phyloP scores from a whole-genome alignment of 2,113 vertebrate genomes.

The Scomber colias region DNA sequence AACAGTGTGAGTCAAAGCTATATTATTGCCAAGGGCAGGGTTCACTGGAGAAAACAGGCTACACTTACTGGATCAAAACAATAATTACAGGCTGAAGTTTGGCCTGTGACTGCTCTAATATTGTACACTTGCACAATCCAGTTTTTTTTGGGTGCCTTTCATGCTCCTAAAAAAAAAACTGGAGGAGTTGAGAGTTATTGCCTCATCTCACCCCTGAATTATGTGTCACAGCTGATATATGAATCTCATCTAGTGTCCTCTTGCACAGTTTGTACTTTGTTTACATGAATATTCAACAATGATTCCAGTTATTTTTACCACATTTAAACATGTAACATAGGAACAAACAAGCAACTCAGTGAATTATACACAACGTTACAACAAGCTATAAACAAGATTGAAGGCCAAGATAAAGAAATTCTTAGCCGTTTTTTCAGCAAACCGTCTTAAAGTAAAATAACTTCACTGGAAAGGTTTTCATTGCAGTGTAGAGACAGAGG shows the following conservation, averaged over 20 bases:
- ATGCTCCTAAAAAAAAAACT: not conserved
- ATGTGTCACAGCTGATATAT: conserved; percentile 3
- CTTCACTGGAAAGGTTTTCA: not conserved
- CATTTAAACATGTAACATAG: conserved; percentile 31
- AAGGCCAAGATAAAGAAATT: conserved; percentile 21
- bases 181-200: not conserved
- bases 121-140: not conserved
- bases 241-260: conserved; percentile 14
- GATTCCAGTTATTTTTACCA: conserved; percentile 25
- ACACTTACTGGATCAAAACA: conserved; percentile 20
- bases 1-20: conserved; percentile 45
- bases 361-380: conserved; percentile 17
- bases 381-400: conserved; percentile 34
- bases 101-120: conserved; percentile 11
- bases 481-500: not conserved
- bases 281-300: conserved; percentile 31
- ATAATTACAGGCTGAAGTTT: conserved; percentile 41
- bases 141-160: not conserved
- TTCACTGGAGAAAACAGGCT: conserved; percentile 18
- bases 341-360: conserved; percentile 21
- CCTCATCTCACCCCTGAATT: not conserved
- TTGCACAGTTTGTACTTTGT: conserved; percentile 44
- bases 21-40: conserved; percentile 38
- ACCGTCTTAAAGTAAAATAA: not conserved
- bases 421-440: conserved; percentile 3